Base-by-base conservation (phyloP, 2,888 invertebrate genomes). In the Noctua comes region DNA sequence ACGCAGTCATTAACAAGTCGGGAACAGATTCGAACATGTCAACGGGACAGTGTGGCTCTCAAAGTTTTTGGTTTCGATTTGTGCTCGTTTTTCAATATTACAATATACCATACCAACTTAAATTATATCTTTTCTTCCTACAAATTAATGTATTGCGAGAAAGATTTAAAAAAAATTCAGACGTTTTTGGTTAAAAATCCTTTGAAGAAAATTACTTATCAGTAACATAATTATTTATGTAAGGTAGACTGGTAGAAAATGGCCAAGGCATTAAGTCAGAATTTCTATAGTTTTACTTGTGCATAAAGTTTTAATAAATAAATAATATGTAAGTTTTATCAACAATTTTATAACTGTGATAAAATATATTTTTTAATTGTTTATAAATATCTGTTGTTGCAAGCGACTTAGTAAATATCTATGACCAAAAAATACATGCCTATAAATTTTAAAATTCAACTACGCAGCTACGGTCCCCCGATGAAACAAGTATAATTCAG, bases 1-100 rank as follows among this genome's bases (percentile, higher is more conserved):
- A 95, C 94, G 96, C 95, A 96, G 96, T 96, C 95, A 95, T 96
- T 94, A 95, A 94, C 95, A 93, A 96, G 95, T 96, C 95, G 92
- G 92, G 92, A 91, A 91, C 96, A 96, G 95, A 92, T 91, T 87
- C 90, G 88, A 89, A 88, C 89, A 87, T 91, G 91, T 92, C 92
- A 91, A 91, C 88, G 86, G 83, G n/a, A 73, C 43, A 36, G 80
- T 73, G 87, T 66, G 93, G 74, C 84, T 92, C 93, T 92, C 93
- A 96, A 96, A 92, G 81, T 90, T 84, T 83, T 27, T 5, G n/a
- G n/a, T 66, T 40, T n/a, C 6, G n/a, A n/a, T 7, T 66, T 43
- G n/a, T n/a, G 43, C 43, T 43, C 13, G n/a, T 40, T 65, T n/a
- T 40, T 65, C 13, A 31, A 27, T 59, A 31, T 27, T n/a, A n/a